A percentile compares a stretch with the other conserved stretches of the same genome.
Evolutionary conservation across 2,797 vertebrate genomes (phyloP).

Genomic region (Melanotaenia trifasciata): DNA sequence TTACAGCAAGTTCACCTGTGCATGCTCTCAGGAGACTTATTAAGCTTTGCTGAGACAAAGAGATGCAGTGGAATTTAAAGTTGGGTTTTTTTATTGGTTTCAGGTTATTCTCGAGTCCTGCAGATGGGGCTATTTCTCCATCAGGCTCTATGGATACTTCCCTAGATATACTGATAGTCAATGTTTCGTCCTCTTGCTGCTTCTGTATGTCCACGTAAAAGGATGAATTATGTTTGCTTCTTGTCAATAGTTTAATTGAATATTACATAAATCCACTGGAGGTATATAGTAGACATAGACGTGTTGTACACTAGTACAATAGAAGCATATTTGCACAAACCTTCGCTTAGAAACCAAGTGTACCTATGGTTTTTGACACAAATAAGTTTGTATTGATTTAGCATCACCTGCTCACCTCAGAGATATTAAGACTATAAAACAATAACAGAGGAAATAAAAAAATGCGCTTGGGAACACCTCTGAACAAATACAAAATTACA

Average conservation of each 20-base stretch:
- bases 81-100: conserved; percentile 9
- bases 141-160: conserved; percentile 17
- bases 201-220: conserved; percentile 40
- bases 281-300: conserved; percentile 19
- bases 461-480: conserved; percentile 44
- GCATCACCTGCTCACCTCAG: conserved; percentile 57
- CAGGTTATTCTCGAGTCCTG: conserved; percentile 42
- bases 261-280: conserved; percentile 43
- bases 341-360: conserved; percentile 12
- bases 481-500: conserved; percentile 34
- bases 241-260: conserved; percentile 54
- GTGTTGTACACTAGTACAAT: conserved; percentile 4
- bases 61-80: conserved; percentile 60
- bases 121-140: conserved; percentile 79
- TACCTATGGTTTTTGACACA: conserved; percentile 44
- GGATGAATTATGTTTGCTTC: conserved; percentile 34
- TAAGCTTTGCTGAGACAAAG: conserved; percentile 71
- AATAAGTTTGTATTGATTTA: conserved; percentile 67
- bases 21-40: conserved; percentile 65
- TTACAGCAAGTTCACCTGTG: conserved; percentile 67
- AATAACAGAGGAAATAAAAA: conserved; percentile 48
- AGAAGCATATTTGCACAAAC: conserved; percentile 32
- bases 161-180: neutral
- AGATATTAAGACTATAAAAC: conserved; percentile 65
- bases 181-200: conserved; percentile 48